Conservation (phyloP, 2,888 invertebrate genomes). For the Mesodorylaimus sp. region DNA sequence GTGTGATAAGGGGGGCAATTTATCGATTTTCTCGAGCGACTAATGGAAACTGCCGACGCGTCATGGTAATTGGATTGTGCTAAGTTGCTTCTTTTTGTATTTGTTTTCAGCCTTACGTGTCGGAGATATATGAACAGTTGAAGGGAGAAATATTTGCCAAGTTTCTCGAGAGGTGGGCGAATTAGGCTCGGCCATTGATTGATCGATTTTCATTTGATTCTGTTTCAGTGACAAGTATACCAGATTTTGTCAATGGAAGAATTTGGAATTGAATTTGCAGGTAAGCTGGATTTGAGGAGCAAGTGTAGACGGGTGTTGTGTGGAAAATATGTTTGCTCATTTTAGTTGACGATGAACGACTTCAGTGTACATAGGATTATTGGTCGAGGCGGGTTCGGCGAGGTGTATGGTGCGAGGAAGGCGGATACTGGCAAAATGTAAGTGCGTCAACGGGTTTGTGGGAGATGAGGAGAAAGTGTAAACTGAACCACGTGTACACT, state of each 20-base stretch:
- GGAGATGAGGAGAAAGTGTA: too few relatives aligned
- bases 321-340: too few relatives aligned
- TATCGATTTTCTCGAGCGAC: too few relatives aligned
- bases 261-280: slow-evolving; percentile 95
- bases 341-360: slow-evolving; percentile 99
- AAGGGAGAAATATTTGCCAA: slow-evolving; percentile 89
- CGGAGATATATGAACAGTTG: slow-evolving; percentile 94
- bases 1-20: too few relatives aligned
- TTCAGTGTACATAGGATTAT: slow-evolving; percentile 99
- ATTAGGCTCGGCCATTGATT: too few relatives aligned
- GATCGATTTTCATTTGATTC: not conserved
- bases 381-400: slow-evolving; percentile 95
- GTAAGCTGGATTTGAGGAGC: too few relatives aligned
- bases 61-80: too few relatives aligned
- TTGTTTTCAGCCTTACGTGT: slow-evolving; percentile 89
- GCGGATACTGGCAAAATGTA: slow-evolving; percentile 97
- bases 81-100: too few relatives aligned
- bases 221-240: slow-evolving; percentile 88
- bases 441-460: too few relatives aligned
- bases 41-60: too few relatives aligned
- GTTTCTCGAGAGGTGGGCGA: slow-evolving; percentile 79
- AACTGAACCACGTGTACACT: too few relatives aligned
- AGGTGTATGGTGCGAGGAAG: slow-evolving; percentile 97
- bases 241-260: slow-evolving; percentile 99
- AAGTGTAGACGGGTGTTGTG: too few relatives aligned